phyloP scores from a whole-genome alignment of 2,888 invertebrate genomes.

The Metalampra italica region DNA sequence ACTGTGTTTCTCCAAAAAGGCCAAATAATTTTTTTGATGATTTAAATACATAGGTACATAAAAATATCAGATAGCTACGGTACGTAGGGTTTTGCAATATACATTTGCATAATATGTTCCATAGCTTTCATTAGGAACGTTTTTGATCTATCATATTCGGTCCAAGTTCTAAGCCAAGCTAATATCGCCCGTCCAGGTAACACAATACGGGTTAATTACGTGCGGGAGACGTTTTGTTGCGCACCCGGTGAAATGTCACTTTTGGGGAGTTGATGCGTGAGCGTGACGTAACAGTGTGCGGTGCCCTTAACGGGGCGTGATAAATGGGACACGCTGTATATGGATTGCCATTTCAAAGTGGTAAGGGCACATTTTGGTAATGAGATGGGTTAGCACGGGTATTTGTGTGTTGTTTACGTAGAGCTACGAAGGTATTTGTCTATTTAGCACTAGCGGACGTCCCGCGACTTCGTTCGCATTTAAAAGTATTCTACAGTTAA shows the following conservation, averaged over 20 bases:
- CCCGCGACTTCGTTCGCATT: no score
- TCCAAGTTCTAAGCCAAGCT: not conserved
- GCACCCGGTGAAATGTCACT: conserved; percentile 11
- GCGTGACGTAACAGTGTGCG: conserved; percentile 11
- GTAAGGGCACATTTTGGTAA: not conserved
- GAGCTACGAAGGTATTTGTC: not conserved
- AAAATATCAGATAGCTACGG: no score
- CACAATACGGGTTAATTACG: conserved; percentile 54
- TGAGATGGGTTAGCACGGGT: not conserved
- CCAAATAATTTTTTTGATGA: no score
- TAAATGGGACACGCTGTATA: conserved; percentile 5
- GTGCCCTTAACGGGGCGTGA: conserved; percentile 8
- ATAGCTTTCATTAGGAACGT: no score
- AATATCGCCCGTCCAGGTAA: conserved; percentile 17
- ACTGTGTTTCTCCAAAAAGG: no score
- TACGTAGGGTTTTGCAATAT: no score
- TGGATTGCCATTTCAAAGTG: conserved; percentile 4
- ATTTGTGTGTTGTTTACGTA: not conserved
- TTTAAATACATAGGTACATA: no score
- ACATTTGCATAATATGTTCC: no score
- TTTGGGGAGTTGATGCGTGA: conserved; percentile 10
- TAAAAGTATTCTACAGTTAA: no score
- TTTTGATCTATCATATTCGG: no score
- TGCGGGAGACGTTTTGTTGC: conserved; percentile 40
- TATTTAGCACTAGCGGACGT: no score